Conservation (phyloP, 2,797 vertebrate species). For the Lacerta agilis region DNA sequence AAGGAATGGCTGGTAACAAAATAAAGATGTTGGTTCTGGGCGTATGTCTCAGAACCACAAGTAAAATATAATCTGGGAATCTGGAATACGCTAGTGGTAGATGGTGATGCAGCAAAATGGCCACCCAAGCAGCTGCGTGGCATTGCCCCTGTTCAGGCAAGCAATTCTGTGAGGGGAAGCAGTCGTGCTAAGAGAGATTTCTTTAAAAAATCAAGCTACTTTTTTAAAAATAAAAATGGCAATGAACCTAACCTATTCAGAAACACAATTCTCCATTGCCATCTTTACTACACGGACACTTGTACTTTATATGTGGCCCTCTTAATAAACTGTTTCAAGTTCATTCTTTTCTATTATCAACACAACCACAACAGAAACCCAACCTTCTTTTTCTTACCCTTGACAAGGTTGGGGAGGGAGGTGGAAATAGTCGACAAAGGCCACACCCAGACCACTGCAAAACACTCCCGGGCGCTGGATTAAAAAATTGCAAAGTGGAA, state of each 20-base stretch:
- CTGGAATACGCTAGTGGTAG: constrained; percentile 53
- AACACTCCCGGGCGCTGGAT: neutral
- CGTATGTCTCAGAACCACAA: neutral
- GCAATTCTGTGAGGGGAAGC: constrained; percentile 40
- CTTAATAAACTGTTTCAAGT: neutral
- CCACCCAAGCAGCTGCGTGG: constrained; percentile 58
- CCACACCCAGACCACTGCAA: constrained; percentile 1
- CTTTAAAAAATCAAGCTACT: neutral
- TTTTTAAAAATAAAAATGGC: neutral
- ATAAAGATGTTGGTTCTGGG: constrained; percentile 12
- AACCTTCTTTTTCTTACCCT: neutral
- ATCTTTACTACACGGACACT: neutral
- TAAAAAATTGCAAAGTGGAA: neutral
- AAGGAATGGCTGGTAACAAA: constrained; percentile 17
- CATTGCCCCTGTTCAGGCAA: neutral
- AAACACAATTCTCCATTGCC: neutral
- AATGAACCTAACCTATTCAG: neutral
- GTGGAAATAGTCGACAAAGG: neutral
- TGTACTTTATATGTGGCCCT: neutral
- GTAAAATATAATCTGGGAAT: constrained; percentile 38
- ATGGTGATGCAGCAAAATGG: constrained; percentile 64
- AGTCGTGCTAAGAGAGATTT: constrained; percentile 34
- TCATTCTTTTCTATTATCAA: neutral
- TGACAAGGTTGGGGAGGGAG: neutral
- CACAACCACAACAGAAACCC: neutral